Percentiles rank a stretch among this genome's conserved stretches.
Evolutionary conservation across 2,888 invertebrate genomes (phyloP).

Genomic region (Brachycybe producta): DNA sequence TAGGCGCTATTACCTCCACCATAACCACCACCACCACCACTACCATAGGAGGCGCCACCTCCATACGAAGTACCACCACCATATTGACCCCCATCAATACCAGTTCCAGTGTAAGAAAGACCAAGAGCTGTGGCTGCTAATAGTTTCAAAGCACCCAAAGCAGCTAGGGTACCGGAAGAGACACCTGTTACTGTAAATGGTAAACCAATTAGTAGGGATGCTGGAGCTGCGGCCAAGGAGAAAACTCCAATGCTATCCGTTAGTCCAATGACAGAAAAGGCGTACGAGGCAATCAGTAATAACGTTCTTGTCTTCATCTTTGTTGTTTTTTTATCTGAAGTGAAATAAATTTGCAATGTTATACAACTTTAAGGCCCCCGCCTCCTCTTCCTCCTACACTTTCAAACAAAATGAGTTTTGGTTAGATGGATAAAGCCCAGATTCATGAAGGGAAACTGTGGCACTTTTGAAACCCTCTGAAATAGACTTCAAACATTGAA

Average conservation of each 20-base stretch:
- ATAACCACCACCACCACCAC: slow-evolving; percentile 15
- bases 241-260: slow-evolving; percentile 15
- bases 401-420: too few relatives aligned
- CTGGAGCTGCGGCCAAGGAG: slow-evolving; percentile 18
- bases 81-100: slow-evolving; percentile 7
- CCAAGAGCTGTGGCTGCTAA: slow-evolving; percentile 20
- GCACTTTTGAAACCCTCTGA: too few relatives aligned
- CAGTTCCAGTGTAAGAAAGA: slow-evolving; percentile 16
- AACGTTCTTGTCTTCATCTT: slow-evolving; percentile 15
- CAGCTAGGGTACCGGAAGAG: slow-evolving; percentile 21
- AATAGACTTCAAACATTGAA: too few relatives aligned
- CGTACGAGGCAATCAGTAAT: slow-evolving; percentile 11
- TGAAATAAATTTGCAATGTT: too few relatives aligned
- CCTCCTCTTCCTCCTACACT: too few relatives aligned
- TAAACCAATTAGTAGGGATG: slow-evolving; percentile 19
- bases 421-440: too few relatives aligned
- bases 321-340: not conserved
- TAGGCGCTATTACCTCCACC: not conserved
- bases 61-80: slow-evolving; percentile 14
- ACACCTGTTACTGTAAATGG: slow-evolving; percentile 20
- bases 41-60: slow-evolving; percentile 1
- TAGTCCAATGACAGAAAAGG: slow-evolving; percentile 14
- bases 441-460: too few relatives aligned
- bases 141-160: slow-evolving; percentile 21
- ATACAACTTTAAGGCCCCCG: too few relatives aligned